These are phyloP conservation scores for Nipponacmea schrenckii DNA, from an alignment of 2,888 invertebrate genomes.

Conservation along the genomic window DNA sequence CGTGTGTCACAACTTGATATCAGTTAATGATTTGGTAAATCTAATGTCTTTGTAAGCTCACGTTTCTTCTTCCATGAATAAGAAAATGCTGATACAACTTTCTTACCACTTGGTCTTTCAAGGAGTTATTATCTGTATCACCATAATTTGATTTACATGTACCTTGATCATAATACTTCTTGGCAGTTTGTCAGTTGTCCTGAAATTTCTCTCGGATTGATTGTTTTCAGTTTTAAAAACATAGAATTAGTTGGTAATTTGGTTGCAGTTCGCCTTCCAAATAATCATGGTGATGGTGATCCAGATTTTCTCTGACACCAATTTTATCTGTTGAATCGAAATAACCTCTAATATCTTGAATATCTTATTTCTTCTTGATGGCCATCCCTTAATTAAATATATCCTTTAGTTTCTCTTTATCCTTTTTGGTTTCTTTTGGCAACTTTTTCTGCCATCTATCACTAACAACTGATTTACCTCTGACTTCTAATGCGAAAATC, in stretches of 20 bases:
- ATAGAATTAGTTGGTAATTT: not conserved
- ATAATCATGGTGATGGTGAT: not conserved
- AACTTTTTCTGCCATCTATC: not conserved
- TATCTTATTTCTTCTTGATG: slow-evolving; percentile 1
- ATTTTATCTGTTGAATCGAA: not conserved
- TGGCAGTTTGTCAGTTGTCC: not conserved
- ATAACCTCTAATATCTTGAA: not conserved
- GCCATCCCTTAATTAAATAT: not conserved
- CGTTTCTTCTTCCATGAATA: not conserved
- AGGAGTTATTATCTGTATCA: too few relatives aligned
- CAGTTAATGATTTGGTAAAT: not conserved
- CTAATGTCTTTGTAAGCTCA: too few relatives aligned
- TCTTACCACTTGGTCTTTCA: too few relatives aligned
- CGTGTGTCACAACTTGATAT: not conserved
- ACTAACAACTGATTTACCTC: too few relatives aligned
- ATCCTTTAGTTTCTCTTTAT: not conserved
- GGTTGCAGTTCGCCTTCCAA: not conserved
- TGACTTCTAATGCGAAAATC: too few relatives aligned
- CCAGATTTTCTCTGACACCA: not conserved
- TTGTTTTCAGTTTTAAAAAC: not conserved
- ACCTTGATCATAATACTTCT: not conserved
- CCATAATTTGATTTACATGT: not conserved
- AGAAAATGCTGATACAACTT: not conserved
- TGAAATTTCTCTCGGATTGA: not conserved
- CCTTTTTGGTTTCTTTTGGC: not conserved